Evolutionary conservation across 37 sponge, comb jelly and placozoan species (phyloP), one percentile per base, ranked within the genome.

Genomic region (Mnemiopsis leidyi): DNA sequence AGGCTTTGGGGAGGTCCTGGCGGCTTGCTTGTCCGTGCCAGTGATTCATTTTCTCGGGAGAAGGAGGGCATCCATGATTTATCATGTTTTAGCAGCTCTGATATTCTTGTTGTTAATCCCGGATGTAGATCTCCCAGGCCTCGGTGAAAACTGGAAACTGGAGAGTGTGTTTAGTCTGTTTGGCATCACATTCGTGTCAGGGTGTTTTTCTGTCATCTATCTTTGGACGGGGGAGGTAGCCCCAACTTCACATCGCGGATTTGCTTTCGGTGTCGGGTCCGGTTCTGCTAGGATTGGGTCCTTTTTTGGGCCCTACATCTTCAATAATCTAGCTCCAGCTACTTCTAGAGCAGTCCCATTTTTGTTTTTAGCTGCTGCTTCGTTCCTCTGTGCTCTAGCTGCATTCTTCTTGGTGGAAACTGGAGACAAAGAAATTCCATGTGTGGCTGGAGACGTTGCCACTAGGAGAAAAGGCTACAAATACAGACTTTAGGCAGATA

Each of bases 191-290:
- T 85, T 85, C 23, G 48, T 85, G 23, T 36, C 90, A 39, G 90
- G 26, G n/a, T 7, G 38, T 1, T 85, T 85, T 40, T 36, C 90
- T 25, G 90, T 40, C 3, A 37, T 85, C 28, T 85, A 85, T 26
- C 61, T 85, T 0, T 85, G 90, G 90, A 40, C 36, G n/a, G 61
- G 90, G 5, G 90, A 85, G 36, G 61, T 85, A 21, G 90, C 90
- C 3, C 90, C 90, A 0, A 40, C 90, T 24, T 85, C 90, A 0
- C 90, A 85, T 33, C 2, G 90, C 0, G 90, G 90, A 29, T 37
- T 85, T 7, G 90, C 36, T 29, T 85, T 39, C 61, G 61, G 48
- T 0, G 61, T 23, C 3, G 24, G 36, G 13, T 85, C 90, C 2
- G 35, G 40, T 39, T 25, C 61, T n/a, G 61, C 61, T 5, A 85